Evolutionary conservation across 2,888 invertebrate genomes (phyloP).

Genomic region (Rotaria macrura): DNA sequence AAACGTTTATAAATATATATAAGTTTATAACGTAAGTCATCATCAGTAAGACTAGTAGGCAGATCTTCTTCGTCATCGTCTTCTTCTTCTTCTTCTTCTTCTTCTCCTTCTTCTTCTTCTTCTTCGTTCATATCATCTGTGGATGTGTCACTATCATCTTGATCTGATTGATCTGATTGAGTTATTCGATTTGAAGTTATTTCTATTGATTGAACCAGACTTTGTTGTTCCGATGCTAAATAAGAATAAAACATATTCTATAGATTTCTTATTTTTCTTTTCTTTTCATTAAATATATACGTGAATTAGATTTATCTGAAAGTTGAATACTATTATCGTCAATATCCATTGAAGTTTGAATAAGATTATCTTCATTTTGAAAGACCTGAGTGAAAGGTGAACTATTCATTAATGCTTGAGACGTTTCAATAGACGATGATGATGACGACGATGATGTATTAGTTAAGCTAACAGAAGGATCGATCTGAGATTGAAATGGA

Average conservation of each 20-base stretch:
- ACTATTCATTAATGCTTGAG: neutral
- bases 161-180: neutral
- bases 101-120: too few species aligned
- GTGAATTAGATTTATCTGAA: neutral
- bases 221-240: neutral
- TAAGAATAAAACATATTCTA: neutral
- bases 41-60: neutral
- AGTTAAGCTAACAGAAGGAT: neutral
- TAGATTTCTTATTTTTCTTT: neutral
- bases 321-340: neutral
- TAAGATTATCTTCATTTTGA: neutral
- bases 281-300: neutral
- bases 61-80: neutral
- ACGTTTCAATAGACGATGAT: neutral
- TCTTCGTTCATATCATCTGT: neutral
- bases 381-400: neutral
- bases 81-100: too few species aligned
- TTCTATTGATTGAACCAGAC: neutral
- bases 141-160: neutral
- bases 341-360: neutral
- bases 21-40: neutral
- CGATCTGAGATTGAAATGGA: neutral
- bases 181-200: neutral
- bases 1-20: neutral
- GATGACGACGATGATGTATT: neutral